Evolutionary conservation across 2,888 invertebrate species (phyloP).

Genomic region (Leptarthrus brevirostris): DNA sequence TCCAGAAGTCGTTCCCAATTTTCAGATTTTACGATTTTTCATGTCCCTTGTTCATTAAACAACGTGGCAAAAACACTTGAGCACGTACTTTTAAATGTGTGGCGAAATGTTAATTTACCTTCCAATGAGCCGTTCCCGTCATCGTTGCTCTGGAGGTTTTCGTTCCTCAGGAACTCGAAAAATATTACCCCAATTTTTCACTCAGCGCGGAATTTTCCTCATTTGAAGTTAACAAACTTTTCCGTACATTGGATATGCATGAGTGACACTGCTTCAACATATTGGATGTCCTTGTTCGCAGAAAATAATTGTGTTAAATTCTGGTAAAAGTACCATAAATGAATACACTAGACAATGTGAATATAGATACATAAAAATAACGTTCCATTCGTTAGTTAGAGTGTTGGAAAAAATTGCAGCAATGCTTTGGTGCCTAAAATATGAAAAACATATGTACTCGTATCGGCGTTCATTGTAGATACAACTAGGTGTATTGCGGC

Average conservation of each 20-base stretch:
- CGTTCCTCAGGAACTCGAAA: constrained; percentile 4
- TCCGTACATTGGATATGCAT: constrained; percentile 5
- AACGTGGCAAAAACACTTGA: constrained; percentile 7
- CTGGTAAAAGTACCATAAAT: too few species aligned
- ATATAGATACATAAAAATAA: too few species aligned
- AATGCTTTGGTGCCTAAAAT: too few species aligned
- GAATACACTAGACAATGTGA: too few species aligned
- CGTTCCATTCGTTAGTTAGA: too few species aligned
- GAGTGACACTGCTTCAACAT: constrained; percentile 5
- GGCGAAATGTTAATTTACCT: constrained; percentile 38
- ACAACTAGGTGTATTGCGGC: too few species aligned
- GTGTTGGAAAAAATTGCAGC: too few species aligned
- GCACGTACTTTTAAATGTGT: constrained; percentile 31
- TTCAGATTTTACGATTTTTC: constrained; percentile 30
- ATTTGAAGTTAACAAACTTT: constrained; percentile 41
- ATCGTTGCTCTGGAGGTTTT: not conserved
- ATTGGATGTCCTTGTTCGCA: constrained; percentile 6
- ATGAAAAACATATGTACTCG: too few species aligned
- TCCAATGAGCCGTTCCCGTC: constrained; percentile 20
- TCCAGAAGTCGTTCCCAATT: not conserved
- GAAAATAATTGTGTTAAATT: constrained; percentile 18
- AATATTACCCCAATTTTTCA: constrained; percentile 44
- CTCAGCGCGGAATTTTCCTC: constrained; percentile 18
- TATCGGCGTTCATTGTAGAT: too few species aligned
- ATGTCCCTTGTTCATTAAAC: constrained; percentile 16